Percentiles rank a stretch among this genome's conserved stretches.
Conservation (phyloP, 2,797 vertebrate genomes). For the Synaphobranchus kaupii region DNA sequence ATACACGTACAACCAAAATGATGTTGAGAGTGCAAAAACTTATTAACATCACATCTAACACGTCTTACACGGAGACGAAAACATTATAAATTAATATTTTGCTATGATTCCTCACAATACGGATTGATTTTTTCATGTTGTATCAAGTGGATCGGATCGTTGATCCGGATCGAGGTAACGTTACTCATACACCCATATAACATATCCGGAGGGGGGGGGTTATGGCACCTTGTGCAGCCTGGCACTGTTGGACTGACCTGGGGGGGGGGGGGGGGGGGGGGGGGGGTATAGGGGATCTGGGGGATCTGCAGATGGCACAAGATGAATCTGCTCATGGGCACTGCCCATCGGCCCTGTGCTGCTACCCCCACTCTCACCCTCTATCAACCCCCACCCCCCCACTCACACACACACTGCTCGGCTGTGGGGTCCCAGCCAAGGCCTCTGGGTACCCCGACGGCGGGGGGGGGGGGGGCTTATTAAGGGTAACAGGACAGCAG, state of each 20-base stretch:
- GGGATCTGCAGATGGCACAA: slow-evolving; percentile 38
- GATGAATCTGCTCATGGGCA: slow-evolving; percentile 30
- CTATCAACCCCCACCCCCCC: background rate
- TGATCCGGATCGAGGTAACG: too few relatives aligned
- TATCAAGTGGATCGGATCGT: too few relatives aligned
- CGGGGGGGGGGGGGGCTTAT: slow-evolving; percentile 1
- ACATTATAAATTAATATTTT: too few relatives aligned
- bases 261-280: background rate
- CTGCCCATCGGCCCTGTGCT: slow-evolving; percentile 27
- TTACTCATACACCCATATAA: background rate
- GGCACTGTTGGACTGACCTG: background rate
- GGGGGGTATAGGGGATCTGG: background rate
- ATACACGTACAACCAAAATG: too few relatives aligned
- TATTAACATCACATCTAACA: too few relatives aligned
- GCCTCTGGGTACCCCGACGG: slow-evolving; percentile 28
- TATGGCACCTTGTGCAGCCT: slow-evolving; percentile 19
- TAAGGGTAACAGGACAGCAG: slow-evolving; percentile 35
- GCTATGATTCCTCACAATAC: too few relatives aligned
- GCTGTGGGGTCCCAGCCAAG: slow-evolving; percentile 33
- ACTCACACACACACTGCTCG: background rate
- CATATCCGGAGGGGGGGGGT: background rate
- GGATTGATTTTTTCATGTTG: too few relatives aligned
- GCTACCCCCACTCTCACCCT: background rate
- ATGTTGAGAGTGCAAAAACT: too few relatives aligned
- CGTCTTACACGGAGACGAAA: too few relatives aligned